Percentiles rank a stretch among this genome's conserved stretches.
Conservation (phyloP, 2,113 vertebrate genomes). For the Nothocercus nigrocapillus region DNA sequence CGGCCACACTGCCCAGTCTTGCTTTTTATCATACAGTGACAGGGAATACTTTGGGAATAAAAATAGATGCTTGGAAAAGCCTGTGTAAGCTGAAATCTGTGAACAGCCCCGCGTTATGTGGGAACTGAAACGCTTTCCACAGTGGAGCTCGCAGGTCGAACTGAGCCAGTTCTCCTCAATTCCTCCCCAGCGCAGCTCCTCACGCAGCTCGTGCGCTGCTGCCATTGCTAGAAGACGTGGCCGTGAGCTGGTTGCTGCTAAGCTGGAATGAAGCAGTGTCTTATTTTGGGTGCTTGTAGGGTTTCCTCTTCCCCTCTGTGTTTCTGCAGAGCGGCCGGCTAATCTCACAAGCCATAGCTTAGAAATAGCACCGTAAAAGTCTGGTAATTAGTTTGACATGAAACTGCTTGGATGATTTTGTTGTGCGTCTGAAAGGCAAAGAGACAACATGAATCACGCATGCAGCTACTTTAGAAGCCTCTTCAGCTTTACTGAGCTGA, state of each 20-base stretch:
- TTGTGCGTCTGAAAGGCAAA: neutral
- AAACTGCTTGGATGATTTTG: neutral
- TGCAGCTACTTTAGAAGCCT: neutral
- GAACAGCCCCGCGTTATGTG: neutral
- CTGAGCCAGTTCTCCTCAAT: neutral
- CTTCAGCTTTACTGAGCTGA: neutral
- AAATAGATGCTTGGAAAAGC: conserved; percentile 54
- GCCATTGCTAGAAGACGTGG: rapidly evolving
- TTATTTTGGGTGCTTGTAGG: conserved; percentile 6
- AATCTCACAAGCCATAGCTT: neutral
- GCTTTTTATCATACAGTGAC: neutral
- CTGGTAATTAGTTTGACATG: rapidly evolving
- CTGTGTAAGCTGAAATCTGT: conserved; percentile 51
- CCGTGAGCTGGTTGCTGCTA: neutral
- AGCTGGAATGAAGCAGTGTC: neutral
- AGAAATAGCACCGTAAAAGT: rapidly evolving
- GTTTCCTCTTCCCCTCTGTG: neutral
- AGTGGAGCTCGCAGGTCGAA: neutral
- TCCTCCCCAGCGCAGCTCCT: neutral
- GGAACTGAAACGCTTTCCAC: neutral
- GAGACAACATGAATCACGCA: rapidly evolving
- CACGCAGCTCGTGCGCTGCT: neutral
- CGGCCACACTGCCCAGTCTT: neutral
- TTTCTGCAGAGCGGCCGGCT: neutral
- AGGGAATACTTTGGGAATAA: conserved; percentile 8